Conservation (phyloP, 1,140 invertebrate species). For the Drepana arcuata region DNA sequence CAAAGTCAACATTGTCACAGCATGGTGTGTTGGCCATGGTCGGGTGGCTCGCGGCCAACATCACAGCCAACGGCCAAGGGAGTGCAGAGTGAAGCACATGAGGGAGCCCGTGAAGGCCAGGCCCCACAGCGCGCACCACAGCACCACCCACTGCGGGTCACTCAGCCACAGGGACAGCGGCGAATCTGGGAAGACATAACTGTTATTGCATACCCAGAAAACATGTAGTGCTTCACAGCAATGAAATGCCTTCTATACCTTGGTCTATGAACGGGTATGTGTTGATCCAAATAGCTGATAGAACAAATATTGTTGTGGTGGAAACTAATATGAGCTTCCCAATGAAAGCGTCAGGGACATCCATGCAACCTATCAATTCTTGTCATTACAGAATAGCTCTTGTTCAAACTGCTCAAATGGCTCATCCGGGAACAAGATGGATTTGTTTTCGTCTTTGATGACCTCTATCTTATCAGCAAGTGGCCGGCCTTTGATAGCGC, state of each 20-base stretch:
- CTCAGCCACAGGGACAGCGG: slow-evolving; percentile 74
- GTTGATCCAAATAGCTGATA: slow-evolving; percentile 80
- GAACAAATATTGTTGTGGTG: slow-evolving; percentile 71
- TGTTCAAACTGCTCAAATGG: slow-evolving; percentile 66
- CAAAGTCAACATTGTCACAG: background rate
- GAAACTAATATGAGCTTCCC: slow-evolving; percentile 75
- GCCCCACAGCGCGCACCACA: slow-evolving; percentile 75
- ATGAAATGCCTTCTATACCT: slow-evolving; percentile 34
- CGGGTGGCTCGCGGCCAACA: background rate
- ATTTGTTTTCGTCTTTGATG: slow-evolving; percentile 51
- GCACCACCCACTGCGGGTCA: slow-evolving; percentile 73
- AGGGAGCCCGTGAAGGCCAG: slow-evolving; percentile 77
- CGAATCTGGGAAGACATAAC: slow-evolving; percentile 63
- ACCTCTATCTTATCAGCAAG: slow-evolving; percentile 45
- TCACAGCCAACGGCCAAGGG: slow-evolving; percentile 62
- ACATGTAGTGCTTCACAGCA: background rate
- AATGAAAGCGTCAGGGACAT: slow-evolving; percentile 45
- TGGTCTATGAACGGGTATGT: slow-evolving; percentile 78
- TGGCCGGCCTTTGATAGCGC: slow-evolving; percentile 66
- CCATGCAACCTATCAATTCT: slow-evolving; percentile 30
- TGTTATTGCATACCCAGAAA: background rate
- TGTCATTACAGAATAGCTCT: slow-evolving; percentile 60
- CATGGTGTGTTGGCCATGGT: too few relatives aligned
- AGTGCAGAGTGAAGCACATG: slow-evolving; percentile 76
- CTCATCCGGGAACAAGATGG: slow-evolving; percentile 71